Evolutionary conservation across 2,888 invertebrate species (phyloP).

Genomic region (Baronia brevicornis): DNA sequence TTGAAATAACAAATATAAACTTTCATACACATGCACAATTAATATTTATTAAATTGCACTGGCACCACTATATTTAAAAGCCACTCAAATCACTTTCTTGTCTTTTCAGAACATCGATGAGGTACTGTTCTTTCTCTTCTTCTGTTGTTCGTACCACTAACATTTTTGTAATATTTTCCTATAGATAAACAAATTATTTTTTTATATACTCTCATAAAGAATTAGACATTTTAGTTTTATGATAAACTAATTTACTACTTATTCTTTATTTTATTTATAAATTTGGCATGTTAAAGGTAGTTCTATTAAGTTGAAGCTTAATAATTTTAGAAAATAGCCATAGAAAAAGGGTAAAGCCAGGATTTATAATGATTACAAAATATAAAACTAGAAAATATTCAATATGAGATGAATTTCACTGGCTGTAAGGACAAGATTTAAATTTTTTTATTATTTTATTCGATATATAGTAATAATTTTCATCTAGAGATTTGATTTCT

Average conservation of each 20-base stretch:
- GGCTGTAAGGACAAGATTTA: no score
- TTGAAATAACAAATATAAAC: no score
- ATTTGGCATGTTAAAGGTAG: no score
- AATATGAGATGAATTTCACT: no score
- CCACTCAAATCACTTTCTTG: constrained; percentile 70
- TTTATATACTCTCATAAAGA: constrained; percentile 18
- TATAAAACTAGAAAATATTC: no score
- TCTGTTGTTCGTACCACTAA: constrained; percentile 46
- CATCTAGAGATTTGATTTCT: no score
- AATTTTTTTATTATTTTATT: no score
- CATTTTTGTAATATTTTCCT: constrained; percentile 42
- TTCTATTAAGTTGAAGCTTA: constrained; percentile 3
- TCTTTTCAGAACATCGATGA: constrained; percentile 78
- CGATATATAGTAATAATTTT: no score
- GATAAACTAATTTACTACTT: background rate
- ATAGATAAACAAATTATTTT: constrained; percentile 42
- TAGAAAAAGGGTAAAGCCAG: constrained; percentile 4
- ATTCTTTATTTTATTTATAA: no score
- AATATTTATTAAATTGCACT: no score
- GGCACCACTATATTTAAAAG: constrained; percentile 50
- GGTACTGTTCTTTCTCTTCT: constrained; percentile 71
- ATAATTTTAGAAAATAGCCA: background rate
- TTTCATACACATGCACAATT: no score
- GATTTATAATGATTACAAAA: background rate
- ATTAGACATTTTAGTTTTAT: background rate